Evolutionary conservation across 2,888 invertebrate genomes (phyloP).

Genomic region (Sipha maydis): DNA sequence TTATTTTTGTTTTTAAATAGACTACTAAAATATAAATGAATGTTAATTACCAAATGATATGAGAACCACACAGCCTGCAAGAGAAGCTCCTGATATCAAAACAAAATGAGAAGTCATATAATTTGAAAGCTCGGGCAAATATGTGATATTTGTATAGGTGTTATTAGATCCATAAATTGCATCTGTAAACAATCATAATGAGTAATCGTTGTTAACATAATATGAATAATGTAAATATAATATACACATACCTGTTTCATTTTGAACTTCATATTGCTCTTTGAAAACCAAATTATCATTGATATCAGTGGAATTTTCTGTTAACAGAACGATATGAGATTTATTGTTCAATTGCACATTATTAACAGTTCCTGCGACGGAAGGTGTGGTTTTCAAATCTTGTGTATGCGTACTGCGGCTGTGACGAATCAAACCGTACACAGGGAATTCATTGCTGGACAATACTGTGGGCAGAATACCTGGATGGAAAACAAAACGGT

Average conservation of each 20-base stretch:
- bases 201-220: neutral
- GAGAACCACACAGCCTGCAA: constrained; percentile 46
- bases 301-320: constrained; percentile 39
- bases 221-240: neutral
- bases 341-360: constrained; percentile 35
- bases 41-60: constrained; percentile 46
- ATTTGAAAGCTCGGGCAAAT: constrained; percentile 54
- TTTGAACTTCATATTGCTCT: constrained; percentile 55
- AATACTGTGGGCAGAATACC: constrained; percentile 35
- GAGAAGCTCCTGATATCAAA: constrained; percentile 57
- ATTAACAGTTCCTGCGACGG: neutral
- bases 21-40: neutral
- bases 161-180: constrained; percentile 23
- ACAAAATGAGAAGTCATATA: constrained; percentile 57
- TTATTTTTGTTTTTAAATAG: neutral
- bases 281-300: constrained; percentile 34
- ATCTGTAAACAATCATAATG: constrained; percentile 20
- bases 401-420: constrained; percentile 17
- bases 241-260: constrained; percentile 38
- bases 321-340: constrained; percentile 46
- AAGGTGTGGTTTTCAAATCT: constrained; percentile 9
- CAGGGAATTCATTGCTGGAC: constrained; percentile 17
- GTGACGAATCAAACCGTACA: neutral
- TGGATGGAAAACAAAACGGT: neutral
- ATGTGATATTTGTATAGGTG: constrained; percentile 52